Base-by-base conservation (phyloP, 37 sponge, comb jelly and placozoan species). In the Chondrosia reniformis region DNA sequence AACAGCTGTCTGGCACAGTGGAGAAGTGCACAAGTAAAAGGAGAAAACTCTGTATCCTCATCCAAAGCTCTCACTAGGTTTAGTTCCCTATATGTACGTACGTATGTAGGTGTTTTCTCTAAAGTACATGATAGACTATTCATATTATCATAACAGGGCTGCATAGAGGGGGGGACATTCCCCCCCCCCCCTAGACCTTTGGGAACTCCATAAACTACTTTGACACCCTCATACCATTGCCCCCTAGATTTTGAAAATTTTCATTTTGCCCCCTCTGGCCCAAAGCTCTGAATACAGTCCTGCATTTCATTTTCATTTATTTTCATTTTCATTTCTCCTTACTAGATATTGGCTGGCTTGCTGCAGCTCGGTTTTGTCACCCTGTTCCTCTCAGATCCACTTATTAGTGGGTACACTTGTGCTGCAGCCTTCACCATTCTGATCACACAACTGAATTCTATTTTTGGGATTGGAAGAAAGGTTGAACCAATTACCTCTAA, bases 391-490 rank as follows among this genome's bases (percentile, higher is more conserved):
- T 90, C 91, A 2, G 84, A 83, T 37, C 21, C 72, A 3, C 72
- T 69, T 3, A 44, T 69, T 2, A 69, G 72, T 43, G 91, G 93
- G 42, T 93, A 86, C 81, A 93, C 91, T n/a, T 74, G 84, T 46
- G 93, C 89, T 7, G 87, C 91, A 24, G 87, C 86, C 28, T 82
- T 85, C 62, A 65, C 83, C 44, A 85, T 89, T 56, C 22, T 85
- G 15, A 40, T 79, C 41, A 85, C 89, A 34, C 89, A 89, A 56
- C 17, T 89, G 2, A 61, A 33, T 67, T 45, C 39, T n/a, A 61
- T 89, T 27, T 78, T 89, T 75, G 90, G 90, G 37, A 9, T 89
- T 17, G 22, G 25, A 41, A 31, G 79, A 77, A 21, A 76, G 56
- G 37, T 89, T 0, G 45, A 64, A 9, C 33, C 33, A 13, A 31